Percentiles rank a stretch among this genome's conserved stretches.
Evolutionary conservation across 2,797 vertebrate species (phyloP).

Genomic region (Gymnodraco acuticeps): DNA sequence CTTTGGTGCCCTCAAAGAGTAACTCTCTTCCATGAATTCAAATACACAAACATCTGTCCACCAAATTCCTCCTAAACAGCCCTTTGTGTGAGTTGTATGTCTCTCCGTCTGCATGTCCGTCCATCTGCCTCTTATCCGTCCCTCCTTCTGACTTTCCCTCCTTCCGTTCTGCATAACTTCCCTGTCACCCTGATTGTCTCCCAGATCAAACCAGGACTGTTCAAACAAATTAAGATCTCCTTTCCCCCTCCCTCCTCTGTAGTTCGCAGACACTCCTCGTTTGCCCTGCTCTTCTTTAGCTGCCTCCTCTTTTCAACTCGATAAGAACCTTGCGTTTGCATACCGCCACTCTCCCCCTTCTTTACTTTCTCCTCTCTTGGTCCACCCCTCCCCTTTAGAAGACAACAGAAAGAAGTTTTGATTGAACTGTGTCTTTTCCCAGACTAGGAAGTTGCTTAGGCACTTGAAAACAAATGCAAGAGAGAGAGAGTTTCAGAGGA

Average conservation of each 20-base stretch:
- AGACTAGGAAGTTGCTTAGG: constrained; percentile 45
- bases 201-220: constrained; percentile 42
- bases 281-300: constrained; percentile 6
- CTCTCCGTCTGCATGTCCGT: constrained; percentile 7
- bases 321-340: constrained; percentile 39
- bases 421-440: constrained; percentile 56
- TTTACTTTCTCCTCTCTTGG: constrained; percentile 21
- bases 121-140: constrained; percentile 30
- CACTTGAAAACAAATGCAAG: constrained; percentile 30
- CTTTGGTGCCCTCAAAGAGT: constrained; percentile 49
- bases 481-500: constrained; percentile 10
- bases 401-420: constrained; percentile 47
- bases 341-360: constrained; percentile 32
- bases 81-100: constrained; percentile 28
- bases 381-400: constrained; percentile 18
- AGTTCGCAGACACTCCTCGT: constrained; percentile 19
- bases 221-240: constrained; percentile 28
- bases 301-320: constrained; percentile 18
- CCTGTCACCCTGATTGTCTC: constrained; percentile 28
- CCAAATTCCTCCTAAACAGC: constrained; percentile 54
- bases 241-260: constrained; percentile 6
- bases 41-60: constrained; percentile 59
- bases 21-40: constrained; percentile 44
- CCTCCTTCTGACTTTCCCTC: constrained; percentile 11
- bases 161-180: constrained; percentile 28